phyloP scores from a whole-genome alignment of 2,113 vertebrate species.

The Nothocercus julius region DNA sequence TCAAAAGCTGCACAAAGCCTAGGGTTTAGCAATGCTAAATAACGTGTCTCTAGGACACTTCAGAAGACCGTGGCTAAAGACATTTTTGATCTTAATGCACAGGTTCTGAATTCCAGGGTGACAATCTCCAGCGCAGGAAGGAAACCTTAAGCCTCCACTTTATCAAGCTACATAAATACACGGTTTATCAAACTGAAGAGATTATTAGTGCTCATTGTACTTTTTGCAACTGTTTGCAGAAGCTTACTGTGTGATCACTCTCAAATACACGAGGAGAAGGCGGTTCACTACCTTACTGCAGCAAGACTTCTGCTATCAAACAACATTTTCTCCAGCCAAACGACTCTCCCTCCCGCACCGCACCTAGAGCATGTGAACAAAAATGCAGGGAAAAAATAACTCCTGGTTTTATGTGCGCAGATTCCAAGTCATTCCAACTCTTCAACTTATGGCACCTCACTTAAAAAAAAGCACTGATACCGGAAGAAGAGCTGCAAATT shows the following conservation, averaged over 20 bases:
- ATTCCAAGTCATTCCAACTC: background rate
- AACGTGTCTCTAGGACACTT: background rate
- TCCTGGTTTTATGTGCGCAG: background rate
- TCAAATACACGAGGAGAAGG: background rate
- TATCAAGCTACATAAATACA: slow-evolving; percentile 21
- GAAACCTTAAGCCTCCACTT: slow-evolving; percentile 12
- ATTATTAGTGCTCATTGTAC: background rate
- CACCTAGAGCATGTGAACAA: background rate
- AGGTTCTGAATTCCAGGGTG: background rate
- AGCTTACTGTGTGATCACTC: background rate
- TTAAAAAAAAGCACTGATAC: background rate
- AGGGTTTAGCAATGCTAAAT: background rate
- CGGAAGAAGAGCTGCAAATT: background rate
- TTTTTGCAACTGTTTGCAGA: background rate
- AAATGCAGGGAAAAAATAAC: background rate
- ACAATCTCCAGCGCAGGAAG: slow-evolving; percentile 32
- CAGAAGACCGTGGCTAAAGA: background rate
- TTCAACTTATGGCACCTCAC: background rate
- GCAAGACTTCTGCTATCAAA: background rate
- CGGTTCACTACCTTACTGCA: background rate
- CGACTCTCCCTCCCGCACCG: background rate
- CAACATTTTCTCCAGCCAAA: background rate
- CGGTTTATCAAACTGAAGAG: background rate
- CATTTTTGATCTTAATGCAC: background rate
- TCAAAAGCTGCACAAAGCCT: background rate